Evolutionary conservation across 2,888 invertebrate genomes (phyloP), one percentile per base, ranked within the genome.

Genomic region (Parnassius apollo): DNA sequence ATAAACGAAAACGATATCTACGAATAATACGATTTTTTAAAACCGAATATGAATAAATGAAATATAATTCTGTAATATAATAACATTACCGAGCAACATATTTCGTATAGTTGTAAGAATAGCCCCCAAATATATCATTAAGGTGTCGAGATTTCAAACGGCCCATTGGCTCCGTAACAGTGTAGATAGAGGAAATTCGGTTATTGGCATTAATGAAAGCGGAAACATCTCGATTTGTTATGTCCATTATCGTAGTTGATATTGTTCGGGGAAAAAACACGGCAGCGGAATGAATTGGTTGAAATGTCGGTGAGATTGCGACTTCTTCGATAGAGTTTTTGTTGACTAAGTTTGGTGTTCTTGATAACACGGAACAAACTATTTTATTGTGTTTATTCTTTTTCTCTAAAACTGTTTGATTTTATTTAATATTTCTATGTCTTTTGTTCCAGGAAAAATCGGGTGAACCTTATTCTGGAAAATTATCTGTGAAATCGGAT

Each of bases 401-500:
- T 46, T 7, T 44, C 10, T 51, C 57, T 25, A 52, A 44, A 44
- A 3, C 0, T 48, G 12, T 48, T 25, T 35, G 22, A 12, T 57
- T 42, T 57, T 45, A 35, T 59, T 59, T 44, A 49, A 56, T 51
- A 13, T 35, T 35, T 35, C 35, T 42, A 58, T 63, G 67, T 72
- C 71, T 77, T 82, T 87, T 92, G 84, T 94, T 94, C 65, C 93
- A 97, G 97, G 96, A 97, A 92, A 97, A 97, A 89, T 95, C 95
- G 79, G 95, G 95, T 81, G 95, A 95, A 84, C 94, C 93, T 86
- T 96, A 95, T 86, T 86, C 93, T 93, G 88, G 95, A 85, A 97
- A 97, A 93, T 92, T 96, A 93, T 95, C 95, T 78, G 93, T 96
- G 76, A 94, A 96, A 87, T 95, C 96, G 83, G 97, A 97, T 87